These are phyloP conservation scores for Trachemys scripta DNA, from an alignment of 2,113 vertebrate genomes.

Conservation along the genomic window DNA sequence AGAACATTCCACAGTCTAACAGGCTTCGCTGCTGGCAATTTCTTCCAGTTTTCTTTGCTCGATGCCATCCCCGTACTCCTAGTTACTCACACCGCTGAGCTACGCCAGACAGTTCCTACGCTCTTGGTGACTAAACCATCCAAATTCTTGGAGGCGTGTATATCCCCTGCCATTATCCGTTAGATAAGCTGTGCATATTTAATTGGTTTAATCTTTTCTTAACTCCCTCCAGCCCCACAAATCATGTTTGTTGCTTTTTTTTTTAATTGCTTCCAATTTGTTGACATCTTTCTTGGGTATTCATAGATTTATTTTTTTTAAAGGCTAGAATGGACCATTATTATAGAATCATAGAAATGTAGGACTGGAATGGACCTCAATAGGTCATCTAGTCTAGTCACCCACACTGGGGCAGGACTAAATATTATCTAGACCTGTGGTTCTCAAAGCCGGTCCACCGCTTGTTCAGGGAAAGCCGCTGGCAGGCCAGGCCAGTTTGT, in stretches of 20 bases:
- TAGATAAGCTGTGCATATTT: conserved; percentile 11
- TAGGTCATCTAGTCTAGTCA: not conserved
- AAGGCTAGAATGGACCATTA: not conserved
- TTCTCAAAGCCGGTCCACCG: too few species aligned
- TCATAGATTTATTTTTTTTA: not conserved
- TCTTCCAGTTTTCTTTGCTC: fast-evolving
- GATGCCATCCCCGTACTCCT: too few species aligned
- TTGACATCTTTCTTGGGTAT: not conserved
- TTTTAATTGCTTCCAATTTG: conserved; percentile 16
- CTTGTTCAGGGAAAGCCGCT: too few species aligned
- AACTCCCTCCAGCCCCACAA: conserved; percentile 39
- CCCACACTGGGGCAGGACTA: not conserved
- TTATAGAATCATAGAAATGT: not conserved
- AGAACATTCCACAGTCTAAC: not conserved
- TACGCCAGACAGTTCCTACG: not conserved
- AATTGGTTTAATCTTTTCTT: conserved; percentile 31
- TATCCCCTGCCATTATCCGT: not conserved
- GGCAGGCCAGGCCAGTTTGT: too few species aligned
- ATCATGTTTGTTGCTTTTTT: conserved; percentile 1
- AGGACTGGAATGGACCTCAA: not conserved
- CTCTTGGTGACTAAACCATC: not conserved
- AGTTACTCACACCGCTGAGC: not conserved
- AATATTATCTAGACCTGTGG: not conserved
- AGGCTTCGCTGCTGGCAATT: not conserved
- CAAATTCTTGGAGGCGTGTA: not conserved